These are phyloP conservation scores for Dendroctonus ponderosae DNA, from an alignment of 1,140 invertebrate species.

Conservation along the genomic window DNA sequence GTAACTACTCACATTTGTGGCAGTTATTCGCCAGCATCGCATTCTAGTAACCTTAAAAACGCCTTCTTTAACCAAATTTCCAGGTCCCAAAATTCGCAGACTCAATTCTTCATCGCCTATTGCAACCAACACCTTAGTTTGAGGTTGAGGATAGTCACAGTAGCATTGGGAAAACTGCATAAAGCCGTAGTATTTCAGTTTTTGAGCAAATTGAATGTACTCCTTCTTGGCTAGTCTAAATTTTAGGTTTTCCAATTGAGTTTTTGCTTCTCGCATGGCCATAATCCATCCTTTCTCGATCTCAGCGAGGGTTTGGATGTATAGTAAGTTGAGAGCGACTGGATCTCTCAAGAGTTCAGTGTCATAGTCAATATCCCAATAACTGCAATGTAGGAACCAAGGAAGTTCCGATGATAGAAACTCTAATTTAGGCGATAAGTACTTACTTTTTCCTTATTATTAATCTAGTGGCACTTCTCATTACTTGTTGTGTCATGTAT, in stretches of 20 bases:
- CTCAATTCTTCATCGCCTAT: constrained; percentile 79
- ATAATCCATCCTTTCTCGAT: constrained; percentile 83
- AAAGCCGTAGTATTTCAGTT: constrained; percentile 85
- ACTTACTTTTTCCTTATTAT: constrained; percentile 72
- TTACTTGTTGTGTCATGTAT: constrained; percentile 78
- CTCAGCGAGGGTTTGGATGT: constrained; percentile 83
- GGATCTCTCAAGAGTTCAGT: constrained; percentile 75
- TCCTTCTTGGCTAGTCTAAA: constrained; percentile 77
- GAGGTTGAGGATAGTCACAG: constrained; percentile 74
- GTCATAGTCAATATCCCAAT: constrained; percentile 87
- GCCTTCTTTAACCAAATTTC: constrained; percentile 66
- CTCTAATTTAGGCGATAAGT: constrained; percentile 3
- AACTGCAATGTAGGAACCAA: constrained; percentile 60
- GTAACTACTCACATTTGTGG: constrained; percentile 67
- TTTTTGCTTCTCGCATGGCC: constrained; percentile 66
- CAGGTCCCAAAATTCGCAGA: constrained; percentile 57
- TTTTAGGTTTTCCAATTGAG: constrained; percentile 69
- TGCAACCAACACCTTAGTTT: constrained; percentile 65
- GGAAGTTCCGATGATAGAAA: background rate
- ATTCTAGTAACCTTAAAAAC: constrained; percentile 92
- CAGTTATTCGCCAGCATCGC: constrained; percentile 95
- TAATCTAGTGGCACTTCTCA: constrained; percentile 61
- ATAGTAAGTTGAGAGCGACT: constrained; percentile 82
- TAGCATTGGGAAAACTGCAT: constrained; percentile 76
- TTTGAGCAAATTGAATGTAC: constrained; percentile 80